These are phyloP conservation scores for Meriones unguiculatus DNA, from an alignment of 2,113 vertebrate species.

Conservation along the genomic window DNA sequence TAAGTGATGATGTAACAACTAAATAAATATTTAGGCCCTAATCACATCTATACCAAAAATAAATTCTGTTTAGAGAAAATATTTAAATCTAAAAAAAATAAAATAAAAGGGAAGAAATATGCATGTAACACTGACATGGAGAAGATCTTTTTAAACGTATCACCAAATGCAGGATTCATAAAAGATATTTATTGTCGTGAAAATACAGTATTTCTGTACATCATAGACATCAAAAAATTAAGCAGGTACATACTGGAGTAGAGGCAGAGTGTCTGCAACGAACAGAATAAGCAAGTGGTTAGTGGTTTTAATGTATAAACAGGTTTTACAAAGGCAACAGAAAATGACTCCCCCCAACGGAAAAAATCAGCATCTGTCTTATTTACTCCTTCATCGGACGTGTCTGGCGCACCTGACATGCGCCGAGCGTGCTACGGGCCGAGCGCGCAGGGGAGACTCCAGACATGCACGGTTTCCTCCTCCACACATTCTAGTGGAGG, in stretches of 20 bases:
- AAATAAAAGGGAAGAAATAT: slow-evolving; percentile 56
- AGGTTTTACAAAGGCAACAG: slow-evolving; percentile 39
- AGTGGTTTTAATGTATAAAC: slow-evolving; percentile 63
- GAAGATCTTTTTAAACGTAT: slow-evolving; percentile 49
- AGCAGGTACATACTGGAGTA: slow-evolving; percentile 51
- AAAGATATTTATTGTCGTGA: slow-evolving; percentile 56
- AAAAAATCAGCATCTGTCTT: slow-evolving; percentile 47
- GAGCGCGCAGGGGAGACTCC: slow-evolving; percentile 6
- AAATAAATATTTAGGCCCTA: slow-evolving; percentile 79
- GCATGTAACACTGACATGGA: slow-evolving; percentile 54
- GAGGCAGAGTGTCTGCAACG: slow-evolving; percentile 42
- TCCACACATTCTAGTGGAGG: slow-evolving; percentile 45
- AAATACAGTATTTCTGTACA: slow-evolving; percentile 59
- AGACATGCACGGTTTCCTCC: slow-evolving; percentile 37
- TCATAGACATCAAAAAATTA: slow-evolving; percentile 56
- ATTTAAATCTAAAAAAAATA: slow-evolving; percentile 66
- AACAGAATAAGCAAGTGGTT: slow-evolving; percentile 60
- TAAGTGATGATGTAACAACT: slow-evolving; percentile 66
- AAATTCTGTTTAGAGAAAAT: slow-evolving; percentile 74
- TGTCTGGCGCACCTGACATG: slow-evolving; percentile 34
- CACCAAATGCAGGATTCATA: slow-evolving; percentile 55
- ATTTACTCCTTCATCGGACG: slow-evolving; percentile 53
- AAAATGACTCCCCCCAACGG: slow-evolving; percentile 44
- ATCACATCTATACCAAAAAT: slow-evolving; percentile 77
- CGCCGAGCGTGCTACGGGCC: slow-evolving; percentile 13